phyloP scores from a whole-genome alignment of 2,113 vertebrate genomes.

The Proteles cristata region DNA sequence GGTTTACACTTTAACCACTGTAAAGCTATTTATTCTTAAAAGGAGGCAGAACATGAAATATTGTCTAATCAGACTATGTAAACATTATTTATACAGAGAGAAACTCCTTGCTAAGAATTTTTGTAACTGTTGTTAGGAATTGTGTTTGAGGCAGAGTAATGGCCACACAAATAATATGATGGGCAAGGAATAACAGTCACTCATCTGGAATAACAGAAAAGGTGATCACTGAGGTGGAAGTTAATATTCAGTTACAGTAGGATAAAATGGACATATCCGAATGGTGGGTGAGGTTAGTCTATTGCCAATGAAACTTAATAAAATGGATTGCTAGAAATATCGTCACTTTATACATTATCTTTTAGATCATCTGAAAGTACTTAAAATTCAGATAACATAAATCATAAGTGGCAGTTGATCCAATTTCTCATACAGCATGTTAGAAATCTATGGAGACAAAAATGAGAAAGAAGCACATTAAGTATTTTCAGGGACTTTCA shows the following conservation, averaged over 20 bases:
- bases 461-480: background rate
- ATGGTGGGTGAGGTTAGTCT: background rate
- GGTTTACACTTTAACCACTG: slow-evolving; percentile 34
- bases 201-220: background rate
- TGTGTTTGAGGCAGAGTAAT: background rate
- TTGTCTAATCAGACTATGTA: background rate
- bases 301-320: background rate
- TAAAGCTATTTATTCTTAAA: slow-evolving; percentile 28
- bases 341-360: background rate
- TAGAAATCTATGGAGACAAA: background rate
- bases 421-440: background rate
- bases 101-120: background rate
- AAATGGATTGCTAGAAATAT: background rate
- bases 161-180: background rate
- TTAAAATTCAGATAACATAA: background rate
- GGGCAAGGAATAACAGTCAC: background rate
- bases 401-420: background rate
- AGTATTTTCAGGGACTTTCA: background rate
- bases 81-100: background rate
- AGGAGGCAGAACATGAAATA: background rate
- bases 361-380: background rate
- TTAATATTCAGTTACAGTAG: background rate
- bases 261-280: background rate
- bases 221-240: background rate
- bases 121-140: background rate